Evolutionary conservation across 2,113 vertebrate genomes (phyloP), one percentile per base, ranked within the genome.

Genomic region (Neoarius graeffei): DNA sequence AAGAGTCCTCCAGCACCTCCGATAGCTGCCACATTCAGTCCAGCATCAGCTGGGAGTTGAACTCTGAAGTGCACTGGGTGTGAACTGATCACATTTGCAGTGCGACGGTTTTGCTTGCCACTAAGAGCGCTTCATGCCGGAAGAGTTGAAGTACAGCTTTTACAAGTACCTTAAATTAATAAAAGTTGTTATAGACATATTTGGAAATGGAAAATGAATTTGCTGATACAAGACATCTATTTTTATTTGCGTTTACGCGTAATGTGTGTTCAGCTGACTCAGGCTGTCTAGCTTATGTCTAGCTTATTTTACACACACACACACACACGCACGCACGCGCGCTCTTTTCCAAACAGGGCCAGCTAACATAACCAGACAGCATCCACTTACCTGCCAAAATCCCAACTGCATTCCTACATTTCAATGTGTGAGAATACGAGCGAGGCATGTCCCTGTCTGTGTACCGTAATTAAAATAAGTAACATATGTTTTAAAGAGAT

Each of bases 371-470:
- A 64, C 48, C 50, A 85, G 83, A 90, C 77, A 82, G 57, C 67
- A 27, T 85, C 80, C 62, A 82, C 14, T 82, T 67, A 69, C 82
- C 85, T 82, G 81, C 86, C 88, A 85, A 66, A 57, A 88, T 89
- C 81, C 73, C 87, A 85, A 50, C 86, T 87, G 91, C 93, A 93
- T 94, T 94, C 92, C 90, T 80, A 81, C 86, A 62, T 91, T 88
- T 90, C 87, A 89, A 81, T 85, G 92, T 90, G 89, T 91, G 54
- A 74, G 50, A 59, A 57, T 79, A 13, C 10, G 66, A 19, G 10
- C 35, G 52, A 59, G 52, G 30, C 13, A 52, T 83, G 62, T 23
- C 30, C 27, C 35, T 25, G 19, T 59, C 50, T 81, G 27, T 81
- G 77, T n/a, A n/a, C n/a, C n/a, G n/a, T 7, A 11, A 80, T n/a